Percentiles rank a stretch among this genome's conserved stretches.
phyloP scores from a whole-genome alignment of 2,113 vertebrate genomes.

The Myotis brandtii region DNA sequence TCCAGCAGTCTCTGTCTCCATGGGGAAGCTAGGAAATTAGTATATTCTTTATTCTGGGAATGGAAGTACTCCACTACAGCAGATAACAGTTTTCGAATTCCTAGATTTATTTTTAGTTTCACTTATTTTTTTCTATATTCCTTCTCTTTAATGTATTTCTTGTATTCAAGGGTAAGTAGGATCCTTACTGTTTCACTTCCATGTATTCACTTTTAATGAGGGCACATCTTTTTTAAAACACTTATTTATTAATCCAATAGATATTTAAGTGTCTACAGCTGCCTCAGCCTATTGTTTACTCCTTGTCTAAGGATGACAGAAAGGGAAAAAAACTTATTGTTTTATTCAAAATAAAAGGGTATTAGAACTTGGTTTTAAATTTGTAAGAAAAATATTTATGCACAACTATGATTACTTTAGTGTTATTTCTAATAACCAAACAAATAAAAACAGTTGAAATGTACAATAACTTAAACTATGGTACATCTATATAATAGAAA shows the following conservation, averaged over 20 bases:
- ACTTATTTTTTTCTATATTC: not conserved
- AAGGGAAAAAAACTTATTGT: not conserved
- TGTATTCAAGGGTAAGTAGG: not conserved
- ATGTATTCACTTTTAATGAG: constrained; percentile 20
- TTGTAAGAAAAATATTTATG: not conserved
- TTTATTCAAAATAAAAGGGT: not conserved
- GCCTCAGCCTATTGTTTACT: not conserved
- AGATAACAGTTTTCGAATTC: constrained; percentile 10
- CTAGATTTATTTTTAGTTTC: not conserved
- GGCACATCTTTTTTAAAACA: constrained; percentile 2
- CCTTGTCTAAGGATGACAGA: not conserved
- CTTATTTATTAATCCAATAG: not conserved
- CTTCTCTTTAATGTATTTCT: constrained; percentile 7
- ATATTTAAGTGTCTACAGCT: not conserved
- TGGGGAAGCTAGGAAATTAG: not conserved
- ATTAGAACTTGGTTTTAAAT: constrained; percentile 31
- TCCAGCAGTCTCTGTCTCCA: not conserved
- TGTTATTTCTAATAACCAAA: constrained; percentile 42
- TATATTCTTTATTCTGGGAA: not conserved
- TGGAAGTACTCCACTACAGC: not conserved
- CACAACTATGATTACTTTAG: not conserved
- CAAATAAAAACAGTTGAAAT: constrained; percentile 8
- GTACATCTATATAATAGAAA: not conserved
- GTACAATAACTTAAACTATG: constrained; percentile 15
- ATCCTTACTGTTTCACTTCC: not conserved